Evolutionary conservation across 2,888 invertebrate species (phyloP), one percentile per base, ranked within the genome.

Genomic region (Dasypogon diadema): DNA sequence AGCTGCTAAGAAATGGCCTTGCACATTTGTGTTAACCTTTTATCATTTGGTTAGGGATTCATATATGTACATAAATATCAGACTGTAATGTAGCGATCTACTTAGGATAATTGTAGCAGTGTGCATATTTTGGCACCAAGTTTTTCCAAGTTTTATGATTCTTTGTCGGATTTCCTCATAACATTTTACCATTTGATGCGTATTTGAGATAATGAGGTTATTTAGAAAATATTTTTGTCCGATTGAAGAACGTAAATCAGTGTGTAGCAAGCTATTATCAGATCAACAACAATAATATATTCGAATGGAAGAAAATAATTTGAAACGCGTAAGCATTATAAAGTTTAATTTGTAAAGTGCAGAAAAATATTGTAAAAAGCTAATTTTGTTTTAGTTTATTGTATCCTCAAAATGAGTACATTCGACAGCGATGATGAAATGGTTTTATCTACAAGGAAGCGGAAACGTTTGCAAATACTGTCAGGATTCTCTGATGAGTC

Each of bases 391-490:
- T 65, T 63, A 65, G 46, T 65, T 1, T 42, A 65, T 65, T 65
- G 65, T 65, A 46, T 65, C 24, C 65, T 21, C 46, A 65, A 65
- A 65, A 65, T 65, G 21, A 46, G 46, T 65, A 8, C 22, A 46
- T 65, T 46, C 65, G 46, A 46, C 22, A 65, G 65, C 22, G 42
- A 42, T 65, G 65, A 65, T 65, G 65, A 65, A 65, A 65, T 68
- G 48, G 24, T 68, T 68, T 68, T 68, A 48, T 51, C 68, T 68
- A 68, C 68, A 68, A 68, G 68, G 16, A 68, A 68, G 48, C 68
- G 48, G 48, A 68, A 68, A 26, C 26, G 16, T 68, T 68, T 68
- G 68, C 68, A 68, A 68, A 68, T 68, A 51, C 68, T 48, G 46
- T 68, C 68, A 48, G 68, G 68, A 63, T 37, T 18, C 63, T 63